These are phyloP conservation scores for Oikopleura albicans DNA, from an alignment of 23 tunicate species.

Conservation along the genomic window DNA sequence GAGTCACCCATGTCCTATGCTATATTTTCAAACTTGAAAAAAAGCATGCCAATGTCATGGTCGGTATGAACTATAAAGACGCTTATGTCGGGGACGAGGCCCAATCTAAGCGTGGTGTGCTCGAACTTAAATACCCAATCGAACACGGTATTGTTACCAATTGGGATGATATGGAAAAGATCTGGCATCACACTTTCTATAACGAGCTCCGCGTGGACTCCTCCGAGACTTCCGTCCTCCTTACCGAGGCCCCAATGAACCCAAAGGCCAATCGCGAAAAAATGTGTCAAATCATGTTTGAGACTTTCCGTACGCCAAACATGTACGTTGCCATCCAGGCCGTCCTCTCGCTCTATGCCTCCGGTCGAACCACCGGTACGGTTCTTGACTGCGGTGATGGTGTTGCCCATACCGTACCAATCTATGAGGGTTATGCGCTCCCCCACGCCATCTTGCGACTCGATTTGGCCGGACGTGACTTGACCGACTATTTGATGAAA, in stretches of 20 bases:
- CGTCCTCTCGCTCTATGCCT: slow-evolving; percentile 72
- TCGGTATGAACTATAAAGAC: no score
- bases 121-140: slow-evolving; percentile 75
- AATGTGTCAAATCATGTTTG: slow-evolving; percentile 93
- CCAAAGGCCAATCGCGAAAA: slow-evolving; percentile 97
- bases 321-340: slow-evolving; percentile 94
- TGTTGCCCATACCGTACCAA: no score
- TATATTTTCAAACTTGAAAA: no score
- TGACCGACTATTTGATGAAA: no score
- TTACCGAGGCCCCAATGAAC: slow-evolving; percentile 89
- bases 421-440: no score
- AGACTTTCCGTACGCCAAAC: slow-evolving; percentile 63
- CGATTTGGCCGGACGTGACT: no score
- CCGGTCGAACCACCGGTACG: slow-evolving; percentile 74
- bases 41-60: no score
- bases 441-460: no score
- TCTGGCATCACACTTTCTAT: no score
- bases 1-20: no score
- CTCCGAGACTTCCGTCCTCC: slow-evolving; percentile 74
- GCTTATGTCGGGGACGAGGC: slow-evolving; percentile 99
- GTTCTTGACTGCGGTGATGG: no score
- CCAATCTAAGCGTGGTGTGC: slow-evolving; percentile 78
- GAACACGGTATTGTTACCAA: slow-evolving; percentile 93
- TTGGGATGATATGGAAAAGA: slow-evolving; percentile 99
- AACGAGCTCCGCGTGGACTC: slow-evolving; percentile 94